These are phyloP conservation scores for Turdus rufiventris DNA, from an alignment of 2,113 vertebrate genomes.

Conservation along the genomic window DNA sequence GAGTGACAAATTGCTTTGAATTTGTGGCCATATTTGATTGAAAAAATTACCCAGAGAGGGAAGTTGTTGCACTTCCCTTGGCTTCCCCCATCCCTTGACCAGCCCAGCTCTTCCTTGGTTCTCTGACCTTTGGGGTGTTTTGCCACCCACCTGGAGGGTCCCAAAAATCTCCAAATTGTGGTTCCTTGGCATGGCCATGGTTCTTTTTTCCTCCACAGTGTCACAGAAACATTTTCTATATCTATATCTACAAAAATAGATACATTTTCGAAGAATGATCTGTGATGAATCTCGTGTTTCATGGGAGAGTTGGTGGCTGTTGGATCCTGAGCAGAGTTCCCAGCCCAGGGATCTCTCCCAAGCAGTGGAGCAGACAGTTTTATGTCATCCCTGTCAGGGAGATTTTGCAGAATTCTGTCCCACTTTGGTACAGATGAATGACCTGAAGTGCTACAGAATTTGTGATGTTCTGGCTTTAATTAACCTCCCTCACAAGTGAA, in stretches of 20 bases:
- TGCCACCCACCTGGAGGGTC: background rate
- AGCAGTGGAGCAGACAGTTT: background rate
- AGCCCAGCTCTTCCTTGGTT: background rate
- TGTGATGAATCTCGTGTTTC: background rate
- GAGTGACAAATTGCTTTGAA: background rate
- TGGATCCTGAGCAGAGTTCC: background rate
- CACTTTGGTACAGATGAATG: background rate
- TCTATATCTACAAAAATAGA: accelerated
- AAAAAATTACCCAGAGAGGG: background rate
- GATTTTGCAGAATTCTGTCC: background rate
- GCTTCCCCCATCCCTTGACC: background rate
- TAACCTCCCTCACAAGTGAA: slow-evolving; percentile 22
- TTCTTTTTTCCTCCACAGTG: accelerated
- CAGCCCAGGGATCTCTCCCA: background rate
- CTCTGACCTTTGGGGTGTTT: background rate
- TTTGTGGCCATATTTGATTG: background rate
- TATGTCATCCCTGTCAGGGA: background rate
- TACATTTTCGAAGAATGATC: background rate
- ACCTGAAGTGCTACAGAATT: background rate
- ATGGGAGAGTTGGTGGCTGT: background rate
- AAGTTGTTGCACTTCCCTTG: background rate
- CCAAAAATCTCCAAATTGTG: background rate
- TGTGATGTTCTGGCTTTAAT: slow-evolving; percentile 35
- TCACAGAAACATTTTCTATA: background rate
- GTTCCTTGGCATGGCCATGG: background rate